These are phyloP conservation scores for Drosophila affinis DNA, from an alignment of 2,888 invertebrate genomes.

Conservation along the genomic window DNA sequence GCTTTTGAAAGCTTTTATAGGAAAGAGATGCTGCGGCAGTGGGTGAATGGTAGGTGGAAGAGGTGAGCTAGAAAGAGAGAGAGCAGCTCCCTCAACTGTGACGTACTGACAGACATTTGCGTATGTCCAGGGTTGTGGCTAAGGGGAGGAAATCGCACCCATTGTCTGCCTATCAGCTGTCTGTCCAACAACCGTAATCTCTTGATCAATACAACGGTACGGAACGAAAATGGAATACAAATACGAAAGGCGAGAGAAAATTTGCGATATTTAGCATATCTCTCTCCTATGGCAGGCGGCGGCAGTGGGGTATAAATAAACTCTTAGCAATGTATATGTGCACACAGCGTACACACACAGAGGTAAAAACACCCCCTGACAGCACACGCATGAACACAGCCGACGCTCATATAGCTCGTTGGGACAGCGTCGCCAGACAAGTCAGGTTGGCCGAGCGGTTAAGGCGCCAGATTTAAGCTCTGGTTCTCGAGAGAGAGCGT, in stretches of 20 bases:
- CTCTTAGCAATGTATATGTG: background rate
- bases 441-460: constrained; percentile 93
- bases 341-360: background rate
- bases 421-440: constrained; percentile 45
- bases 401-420: constrained; percentile 52
- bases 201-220: constrained; percentile 39
- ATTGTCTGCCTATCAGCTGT: constrained; percentile 51
- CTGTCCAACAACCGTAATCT: constrained; percentile 26
- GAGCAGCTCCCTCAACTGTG: constrained; percentile 28
- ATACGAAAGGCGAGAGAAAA: constrained; percentile 17
- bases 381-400: constrained; percentile 3
- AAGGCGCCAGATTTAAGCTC: constrained; percentile 93
- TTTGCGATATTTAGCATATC: constrained; percentile 15
- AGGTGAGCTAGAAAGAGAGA: constrained; percentile 7
- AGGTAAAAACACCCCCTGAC: constrained; percentile 12
- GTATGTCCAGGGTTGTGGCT: constrained; percentile 38
- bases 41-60: background rate
- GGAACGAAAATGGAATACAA: constrained; percentile 12
- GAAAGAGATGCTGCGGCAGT: constrained; percentile 6
- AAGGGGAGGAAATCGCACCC: constrained; percentile 34
- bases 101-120: constrained; percentile 21
- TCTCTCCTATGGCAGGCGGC: background rate
- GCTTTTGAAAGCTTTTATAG: constrained; percentile 51
- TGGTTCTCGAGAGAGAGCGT: constrained; percentile 92
- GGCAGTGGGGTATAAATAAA: constrained; percentile 30